Percentiles rank a stretch among this genome's conserved stretches.
phyloP scores from a whole-genome alignment of 2,797 vertebrate genomes.

The Trachurus trachurus region DNA sequence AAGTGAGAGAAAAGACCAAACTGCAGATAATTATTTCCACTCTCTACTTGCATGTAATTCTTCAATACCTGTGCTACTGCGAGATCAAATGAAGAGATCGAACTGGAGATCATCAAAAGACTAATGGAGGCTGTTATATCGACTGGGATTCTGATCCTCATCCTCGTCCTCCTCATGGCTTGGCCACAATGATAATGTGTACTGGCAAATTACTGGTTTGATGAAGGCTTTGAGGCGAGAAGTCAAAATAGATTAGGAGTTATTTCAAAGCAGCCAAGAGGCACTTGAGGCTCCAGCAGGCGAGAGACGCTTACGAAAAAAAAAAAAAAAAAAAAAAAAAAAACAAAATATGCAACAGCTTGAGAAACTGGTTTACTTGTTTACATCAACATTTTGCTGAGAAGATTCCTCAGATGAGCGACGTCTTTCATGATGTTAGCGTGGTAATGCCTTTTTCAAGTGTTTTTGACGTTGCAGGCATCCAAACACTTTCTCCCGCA shows the following conservation, averaged over 20 bases:
- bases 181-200: background rate
- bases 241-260: background rate
- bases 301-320: background rate
- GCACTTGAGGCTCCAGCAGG: background rate
- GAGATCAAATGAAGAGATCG: no score
- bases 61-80: no score
- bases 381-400: conserved; percentile 5
- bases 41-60: no score
- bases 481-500: background rate
- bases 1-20: background rate
- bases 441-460: background rate
- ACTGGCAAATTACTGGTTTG: background rate
- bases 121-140: background rate
- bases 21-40: no score
- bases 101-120: background rate
- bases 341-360: background rate
- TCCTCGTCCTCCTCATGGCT: background rate
- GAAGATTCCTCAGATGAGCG: background rate
- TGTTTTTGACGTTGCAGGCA: conserved; percentile 8
- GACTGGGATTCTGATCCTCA: background rate
- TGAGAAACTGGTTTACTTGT: background rate
- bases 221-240: conserved; percentile 4
- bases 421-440: background rate
- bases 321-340: no score
- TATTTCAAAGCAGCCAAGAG: conserved; percentile 16